A percentile compares a stretch with the other conserved stretches of the same genome.
phyloP scores from a whole-genome alignment of 2,888 invertebrate species.

The Caprella mutica region DNA sequence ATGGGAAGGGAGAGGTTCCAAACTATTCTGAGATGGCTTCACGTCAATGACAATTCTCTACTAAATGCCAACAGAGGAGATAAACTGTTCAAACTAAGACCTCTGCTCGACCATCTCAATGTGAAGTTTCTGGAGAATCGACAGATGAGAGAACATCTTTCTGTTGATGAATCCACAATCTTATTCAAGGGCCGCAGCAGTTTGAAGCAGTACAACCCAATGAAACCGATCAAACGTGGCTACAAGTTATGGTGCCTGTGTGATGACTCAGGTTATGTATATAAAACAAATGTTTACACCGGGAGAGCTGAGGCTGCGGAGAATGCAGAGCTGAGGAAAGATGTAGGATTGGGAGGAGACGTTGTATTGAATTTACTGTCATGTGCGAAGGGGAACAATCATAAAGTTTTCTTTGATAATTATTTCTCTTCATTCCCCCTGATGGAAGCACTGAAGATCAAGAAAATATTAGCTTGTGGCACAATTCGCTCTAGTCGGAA shows the following conservation, averaged over 20 bases:
- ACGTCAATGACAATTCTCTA: conserved; percentile 4
- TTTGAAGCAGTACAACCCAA: conserved; percentile 17
- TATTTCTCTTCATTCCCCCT: conserved; percentile 36
- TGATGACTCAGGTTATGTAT: conserved; percentile 35
- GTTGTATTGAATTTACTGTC: conserved; percentile 32
- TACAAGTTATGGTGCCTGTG: conserved; percentile 35
- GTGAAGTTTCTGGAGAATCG: background rate
- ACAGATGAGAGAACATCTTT: background rate
- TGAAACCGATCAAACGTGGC: conserved; percentile 36
- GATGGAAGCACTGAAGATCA: conserved; percentile 29
- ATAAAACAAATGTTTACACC: conserved; percentile 37
- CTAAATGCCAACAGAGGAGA: background rate
- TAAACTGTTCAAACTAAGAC: background rate
- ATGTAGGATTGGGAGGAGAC: conserved; percentile 33
- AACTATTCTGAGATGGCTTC: background rate
- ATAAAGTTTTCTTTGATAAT: conserved; percentile 37
- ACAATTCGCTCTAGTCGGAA: conserved; percentile 33
- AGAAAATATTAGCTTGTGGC: conserved; percentile 32
- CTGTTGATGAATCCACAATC: conserved; percentile 35
- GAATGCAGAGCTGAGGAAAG: too few species aligned
- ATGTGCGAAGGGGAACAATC: conserved; percentile 34
- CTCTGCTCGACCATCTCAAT: background rate
- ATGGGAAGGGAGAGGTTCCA: background rate
- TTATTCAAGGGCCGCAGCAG: conserved; percentile 36
- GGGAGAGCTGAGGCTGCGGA: conserved; percentile 37